Base-by-base conservation (phyloP, 2,113 vertebrate genomes). In the Melanerpes aurifrons region DNA sequence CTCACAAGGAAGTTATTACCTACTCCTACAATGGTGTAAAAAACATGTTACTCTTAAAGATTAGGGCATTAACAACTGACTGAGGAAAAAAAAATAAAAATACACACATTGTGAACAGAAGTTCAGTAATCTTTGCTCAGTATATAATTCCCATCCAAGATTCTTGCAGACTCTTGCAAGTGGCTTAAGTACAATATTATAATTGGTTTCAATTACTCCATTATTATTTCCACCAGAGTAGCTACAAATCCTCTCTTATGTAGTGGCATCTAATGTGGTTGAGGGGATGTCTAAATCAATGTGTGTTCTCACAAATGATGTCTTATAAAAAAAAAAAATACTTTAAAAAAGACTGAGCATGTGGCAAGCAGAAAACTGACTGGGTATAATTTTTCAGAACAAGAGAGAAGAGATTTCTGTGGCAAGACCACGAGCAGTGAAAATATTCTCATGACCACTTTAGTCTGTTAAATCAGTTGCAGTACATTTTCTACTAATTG, bases 401-500 rank as follows among this genome's bases (percentile, higher is more conserved):
- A 58, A 59, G 35, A 50, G 6, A 79, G 13, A 82, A 64, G 5
- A 35, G 50, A 87, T 93, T 84, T 90, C 90, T 83, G 80, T 95
- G 93, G 80, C 89, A 91, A 90, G 66, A 80, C 77, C 87, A 86
- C 59, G 95, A 90, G 29, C 3, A 9, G 54, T 81, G 77, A 62
- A 79, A 94, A 82, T 95, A 95, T 95, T 94, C 63, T 69, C 94
- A 78, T 94, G 89, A 94, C 92, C 76, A 86, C 56, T 77, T 86
- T 64, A 93, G 43, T 74, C 86, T 92, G 72, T 90, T 96, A 96
- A 97, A 31, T 94, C 89, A 95, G 92, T 96, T 83, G 77, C 87
- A 93, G 83, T 91, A 93, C 53, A 87, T 96, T 97, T 96, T 96
- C 92, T 96, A 88, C 95, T 98, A 96, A 97, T 94, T 97, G 89